phyloP scores from a whole-genome alignment of 2,797 vertebrate genomes.

The Petrocephalus sullivani region DNA sequence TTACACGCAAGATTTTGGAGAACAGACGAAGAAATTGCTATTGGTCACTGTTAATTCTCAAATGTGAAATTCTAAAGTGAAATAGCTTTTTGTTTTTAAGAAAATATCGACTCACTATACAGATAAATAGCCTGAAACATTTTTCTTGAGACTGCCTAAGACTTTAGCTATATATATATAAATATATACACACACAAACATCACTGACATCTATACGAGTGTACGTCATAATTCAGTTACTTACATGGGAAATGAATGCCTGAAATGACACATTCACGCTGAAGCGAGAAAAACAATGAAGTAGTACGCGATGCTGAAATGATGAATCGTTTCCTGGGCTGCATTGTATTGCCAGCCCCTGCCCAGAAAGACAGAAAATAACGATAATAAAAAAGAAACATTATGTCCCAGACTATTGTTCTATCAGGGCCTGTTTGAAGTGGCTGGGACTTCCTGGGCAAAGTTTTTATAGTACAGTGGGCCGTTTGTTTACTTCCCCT shows the following conservation, averaged over 20 bases:
- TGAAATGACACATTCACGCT: slow-evolving; percentile 22
- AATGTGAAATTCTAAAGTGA: background rate
- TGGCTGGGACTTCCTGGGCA: slow-evolving; percentile 60
- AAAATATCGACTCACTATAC: background rate
- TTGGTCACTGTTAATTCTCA: background rate
- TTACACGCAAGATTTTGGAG: background rate
- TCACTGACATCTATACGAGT: background rate
- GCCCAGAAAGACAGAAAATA: slow-evolving; percentile 33
- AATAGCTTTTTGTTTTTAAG: background rate
- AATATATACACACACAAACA: background rate
- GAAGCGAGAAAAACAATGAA: slow-evolving; percentile 7
- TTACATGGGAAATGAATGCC: background rate
- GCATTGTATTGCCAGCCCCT: slow-evolving; percentile 26
- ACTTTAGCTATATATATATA: no score
- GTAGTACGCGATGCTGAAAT: slow-evolving; percentile 25
- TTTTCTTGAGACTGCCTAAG: background rate
- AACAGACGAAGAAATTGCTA: background rate
- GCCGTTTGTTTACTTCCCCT: slow-evolving; percentile 62
- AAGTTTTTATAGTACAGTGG: slow-evolving; percentile 51
- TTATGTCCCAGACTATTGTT: slow-evolving; percentile 57
- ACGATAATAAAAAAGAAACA: slow-evolving; percentile 41
- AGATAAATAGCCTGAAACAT: background rate
- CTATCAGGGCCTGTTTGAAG: slow-evolving; percentile 59
- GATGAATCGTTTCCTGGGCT: slow-evolving; percentile 45
- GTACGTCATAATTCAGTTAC: background rate